A percentile compares a stretch with the other conserved stretches of the same genome.
Evolutionary conservation across 1,140 invertebrate species (phyloP).

Genomic region (Triops longicaudatus): DNA sequence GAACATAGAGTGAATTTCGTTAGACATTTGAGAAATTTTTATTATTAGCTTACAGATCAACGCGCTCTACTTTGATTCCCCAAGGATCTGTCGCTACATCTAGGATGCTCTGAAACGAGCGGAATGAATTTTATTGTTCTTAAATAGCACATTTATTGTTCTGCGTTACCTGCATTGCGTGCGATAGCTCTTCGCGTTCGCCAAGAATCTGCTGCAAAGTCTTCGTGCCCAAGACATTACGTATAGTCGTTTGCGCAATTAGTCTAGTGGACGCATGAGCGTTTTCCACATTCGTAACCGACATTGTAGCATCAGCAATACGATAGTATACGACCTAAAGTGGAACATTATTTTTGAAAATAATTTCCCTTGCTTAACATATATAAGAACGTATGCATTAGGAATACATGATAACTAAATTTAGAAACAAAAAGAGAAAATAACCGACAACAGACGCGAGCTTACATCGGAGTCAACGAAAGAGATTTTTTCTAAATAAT

Average conservation of each 20-base stretch:
- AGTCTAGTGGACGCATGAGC: conserved; percentile 70
- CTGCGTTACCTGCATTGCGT: conserved; percentile 37
- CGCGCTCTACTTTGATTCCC: conserved; percentile 51
- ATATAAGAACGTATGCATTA: too few species aligned
- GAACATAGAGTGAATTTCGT: conserved; percentile 31
- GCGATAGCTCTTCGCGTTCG: conserved; percentile 39
- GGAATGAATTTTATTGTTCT: neutral
- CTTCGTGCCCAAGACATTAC: conserved; percentile 43
- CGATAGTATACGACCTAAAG: conserved; percentile 44
- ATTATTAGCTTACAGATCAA: conserved; percentile 35
- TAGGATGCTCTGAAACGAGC: conserved; percentile 28
- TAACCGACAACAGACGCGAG: too few species aligned
- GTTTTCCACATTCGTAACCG: conserved; percentile 93
- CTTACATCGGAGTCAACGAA: too few species aligned
- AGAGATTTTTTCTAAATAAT: too few species aligned
- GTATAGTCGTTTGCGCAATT: conserved; percentile 41
- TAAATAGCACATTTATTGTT: neutral
- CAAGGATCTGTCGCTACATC: conserved; percentile 48
- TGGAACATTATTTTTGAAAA: neutral
- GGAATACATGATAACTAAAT: too few species aligned
- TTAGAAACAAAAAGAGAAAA: too few species aligned
- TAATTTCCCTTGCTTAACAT: too few species aligned
- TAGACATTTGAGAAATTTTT: neutral
- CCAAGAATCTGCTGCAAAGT: conserved; percentile 41
- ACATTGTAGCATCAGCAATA: conserved; percentile 84